phyloP scores from a whole-genome alignment of 2,113 vertebrate genomes.

The Paracanthobrama guichenoti region DNA sequence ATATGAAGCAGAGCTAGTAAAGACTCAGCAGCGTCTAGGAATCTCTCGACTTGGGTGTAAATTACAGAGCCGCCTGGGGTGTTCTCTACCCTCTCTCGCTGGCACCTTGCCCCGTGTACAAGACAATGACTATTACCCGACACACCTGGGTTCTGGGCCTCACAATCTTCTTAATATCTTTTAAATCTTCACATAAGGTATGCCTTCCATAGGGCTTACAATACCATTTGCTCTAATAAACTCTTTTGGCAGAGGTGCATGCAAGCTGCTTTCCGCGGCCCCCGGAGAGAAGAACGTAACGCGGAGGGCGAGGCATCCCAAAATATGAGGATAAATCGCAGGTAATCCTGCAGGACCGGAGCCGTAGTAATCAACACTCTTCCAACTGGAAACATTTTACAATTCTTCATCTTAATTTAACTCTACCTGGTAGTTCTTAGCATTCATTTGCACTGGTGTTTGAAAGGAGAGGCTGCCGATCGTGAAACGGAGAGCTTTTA shows the following conservation, averaged over 20 bases:
- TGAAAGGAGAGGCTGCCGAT: slow-evolving; percentile 58
- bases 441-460: slow-evolving; percentile 71
- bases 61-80: slow-evolving; percentile 61
- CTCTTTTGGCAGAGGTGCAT: slow-evolving; percentile 80
- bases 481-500: slow-evolving; percentile 57
- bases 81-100: slow-evolving; percentile 57
- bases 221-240: slow-evolving; percentile 87
- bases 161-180: slow-evolving; percentile 81
- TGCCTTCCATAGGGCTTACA: slow-evolving; percentile 84
- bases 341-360: slow-evolving; percentile 76
- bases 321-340: slow-evolving; percentile 83
- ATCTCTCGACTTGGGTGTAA: slow-evolving; percentile 55
- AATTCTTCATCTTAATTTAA: slow-evolving; percentile 82
- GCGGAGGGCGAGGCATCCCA: slow-evolving; percentile 72
- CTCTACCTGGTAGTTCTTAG: slow-evolving; percentile 70
- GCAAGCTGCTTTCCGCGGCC: slow-evolving; percentile 79
- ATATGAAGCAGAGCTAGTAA: neutral
- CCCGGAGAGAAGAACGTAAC: slow-evolving; percentile 67
- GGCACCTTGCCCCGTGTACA: slow-evolving; percentile 58
- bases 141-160: slow-evolving; percentile 80
- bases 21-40: slow-evolving; percentile 44
- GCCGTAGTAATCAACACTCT: slow-evolving; percentile 73
- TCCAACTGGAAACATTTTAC: slow-evolving; percentile 80
- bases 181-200: slow-evolving; percentile 87
- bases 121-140: slow-evolving; percentile 81